Base-by-base conservation (phyloP, 2,797 vertebrate genomes). In the Propithecus perrieri region DNA sequence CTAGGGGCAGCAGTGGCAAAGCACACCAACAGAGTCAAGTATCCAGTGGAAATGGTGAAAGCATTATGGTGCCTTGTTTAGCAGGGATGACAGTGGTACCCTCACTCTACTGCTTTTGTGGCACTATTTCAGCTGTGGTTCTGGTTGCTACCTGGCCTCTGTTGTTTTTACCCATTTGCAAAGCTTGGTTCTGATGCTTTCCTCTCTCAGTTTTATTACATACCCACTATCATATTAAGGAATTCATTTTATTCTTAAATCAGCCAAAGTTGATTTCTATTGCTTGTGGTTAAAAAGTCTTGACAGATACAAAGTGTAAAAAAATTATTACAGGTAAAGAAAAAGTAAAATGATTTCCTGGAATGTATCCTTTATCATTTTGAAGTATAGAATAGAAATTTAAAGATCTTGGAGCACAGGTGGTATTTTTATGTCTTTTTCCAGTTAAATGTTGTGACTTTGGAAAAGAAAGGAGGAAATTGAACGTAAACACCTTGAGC, bases 381-480 rank as follows among this genome's bases (percentile, higher is more conserved):
- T 84, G 69, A 91, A 69, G 4, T 75, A 69, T 33, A 28, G 28
- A 8, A 10, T 59, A 59, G 46, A 93, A 88, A 85, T 41, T 0
- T 88, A 72, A 91, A 84, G 41, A 69, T 94, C 71, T 90, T 65
- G 46, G 4, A 67, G 12, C 30, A 53, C 38, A 33, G 20, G 85
- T 86, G 38, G 5, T 84, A 1, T 46, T 67, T 80, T 80, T 50
- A 43, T 71, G 41, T 57, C 22, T 55, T 76, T 92, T 95, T 93
- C 78, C 50, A 92, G 10, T 59, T 78, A 48, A 93, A 89, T 2
- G 2, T 2, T 55, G 4, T 87, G 53, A 59, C 48, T 84, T 94
- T 89, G 71, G 35, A 81, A 89, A 93, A 76, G 57, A 84, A 92
- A 91, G n/a, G 11, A 85, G 28, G 14, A 30, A 38, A 76, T 5